A percentile compares a stretch with the other conserved stretches of the same genome.
These are phyloP conservation scores for Drosophila tropicalis DNA, from an alignment of 1,140 invertebrate genomes.

Conservation along the genomic window DNA sequence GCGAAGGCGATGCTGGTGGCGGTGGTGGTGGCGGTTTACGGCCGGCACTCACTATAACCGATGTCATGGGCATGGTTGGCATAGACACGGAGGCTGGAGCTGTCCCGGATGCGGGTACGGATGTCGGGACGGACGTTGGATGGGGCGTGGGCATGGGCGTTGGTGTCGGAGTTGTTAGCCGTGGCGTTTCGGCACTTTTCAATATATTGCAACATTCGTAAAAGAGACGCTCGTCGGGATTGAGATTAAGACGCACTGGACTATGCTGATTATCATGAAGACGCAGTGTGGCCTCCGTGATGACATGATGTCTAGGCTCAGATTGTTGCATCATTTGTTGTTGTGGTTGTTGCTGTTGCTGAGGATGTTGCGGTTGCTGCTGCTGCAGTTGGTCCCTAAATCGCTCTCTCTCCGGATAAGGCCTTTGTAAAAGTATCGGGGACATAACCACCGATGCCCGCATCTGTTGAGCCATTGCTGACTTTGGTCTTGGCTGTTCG, in stretches of 20 bases:
- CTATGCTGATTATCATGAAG: constrained; percentile 64
- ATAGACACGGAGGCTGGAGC: no score
- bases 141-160: neutral
- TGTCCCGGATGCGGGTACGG: neutral
- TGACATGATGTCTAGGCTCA: constrained; percentile 48
- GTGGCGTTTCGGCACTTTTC: constrained; percentile 74
- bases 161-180: constrained; percentile 24
- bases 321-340: neutral
- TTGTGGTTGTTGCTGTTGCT: constrained; percentile 7
- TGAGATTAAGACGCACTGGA: constrained; percentile 67
- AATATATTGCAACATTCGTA: constrained; percentile 82
- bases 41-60: constrained; percentile 43
- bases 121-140: neutral
- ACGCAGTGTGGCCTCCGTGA: constrained; percentile 66
- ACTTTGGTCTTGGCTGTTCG: no score
- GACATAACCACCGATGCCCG: constrained; percentile 62
- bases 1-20: constrained; percentile 15
- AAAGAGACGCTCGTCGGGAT: constrained; percentile 81
- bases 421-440: constrained; percentile 26
- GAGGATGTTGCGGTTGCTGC: neutral
- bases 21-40: constrained; percentile 34
- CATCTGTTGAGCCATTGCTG: constrained; percentile 35
- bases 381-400: neutral
- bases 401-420: constrained; percentile 14
- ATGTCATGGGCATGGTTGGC: constrained; percentile 3